phyloP scores from a whole-genome alignment of 1,140 invertebrate species.

The Sinonovacula constricta region DNA sequence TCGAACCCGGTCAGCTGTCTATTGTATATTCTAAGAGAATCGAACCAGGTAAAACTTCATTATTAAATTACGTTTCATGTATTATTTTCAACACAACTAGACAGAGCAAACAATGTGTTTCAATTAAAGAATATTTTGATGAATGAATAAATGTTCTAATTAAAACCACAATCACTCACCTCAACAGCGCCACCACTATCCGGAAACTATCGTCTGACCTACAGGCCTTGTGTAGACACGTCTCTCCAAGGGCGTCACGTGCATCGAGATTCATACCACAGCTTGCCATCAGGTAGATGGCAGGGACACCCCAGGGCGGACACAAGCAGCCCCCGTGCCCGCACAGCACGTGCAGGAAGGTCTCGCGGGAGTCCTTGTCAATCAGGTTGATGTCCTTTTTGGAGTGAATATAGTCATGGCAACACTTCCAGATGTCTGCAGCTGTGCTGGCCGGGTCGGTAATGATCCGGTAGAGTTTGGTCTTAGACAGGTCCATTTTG shows the following conservation, averaged over 20 bases:
- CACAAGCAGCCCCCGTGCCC: constrained; percentile 30
- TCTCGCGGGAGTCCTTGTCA: constrained; percentile 24
- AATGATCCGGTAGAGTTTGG: constrained; percentile 32
- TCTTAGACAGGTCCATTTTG: constrained; percentile 30
- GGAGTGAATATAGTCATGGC: constrained; percentile 27
- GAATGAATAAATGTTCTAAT: too few species aligned
- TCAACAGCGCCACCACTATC: constrained; percentile 43
- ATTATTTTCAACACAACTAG: too few species aligned
- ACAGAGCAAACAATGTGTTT: too few species aligned
- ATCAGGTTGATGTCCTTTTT: constrained; percentile 46
- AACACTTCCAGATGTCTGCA: constrained; percentile 19
- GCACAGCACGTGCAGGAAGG: constrained; percentile 45
- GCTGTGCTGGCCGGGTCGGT: neutral
- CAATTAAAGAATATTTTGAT: too few species aligned
- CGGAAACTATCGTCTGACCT: constrained; percentile 21
- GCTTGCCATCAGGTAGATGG: constrained; percentile 42
- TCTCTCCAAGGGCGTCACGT: constrained; percentile 43
- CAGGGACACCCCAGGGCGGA: constrained; percentile 10
- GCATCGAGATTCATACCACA: constrained; percentile 44
- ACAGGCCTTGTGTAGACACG: constrained; percentile 48
- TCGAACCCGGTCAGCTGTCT: too few species aligned
- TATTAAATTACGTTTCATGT: too few species aligned
- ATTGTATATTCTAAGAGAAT: too few species aligned
- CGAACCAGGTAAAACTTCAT: too few species aligned
- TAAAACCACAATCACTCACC: constrained; percentile 24